A percentile compares a stretch with the other conserved stretches of the same genome.
Conservation (phyloP, 2,888 invertebrate genomes). For the Pegoplata infirma region DNA sequence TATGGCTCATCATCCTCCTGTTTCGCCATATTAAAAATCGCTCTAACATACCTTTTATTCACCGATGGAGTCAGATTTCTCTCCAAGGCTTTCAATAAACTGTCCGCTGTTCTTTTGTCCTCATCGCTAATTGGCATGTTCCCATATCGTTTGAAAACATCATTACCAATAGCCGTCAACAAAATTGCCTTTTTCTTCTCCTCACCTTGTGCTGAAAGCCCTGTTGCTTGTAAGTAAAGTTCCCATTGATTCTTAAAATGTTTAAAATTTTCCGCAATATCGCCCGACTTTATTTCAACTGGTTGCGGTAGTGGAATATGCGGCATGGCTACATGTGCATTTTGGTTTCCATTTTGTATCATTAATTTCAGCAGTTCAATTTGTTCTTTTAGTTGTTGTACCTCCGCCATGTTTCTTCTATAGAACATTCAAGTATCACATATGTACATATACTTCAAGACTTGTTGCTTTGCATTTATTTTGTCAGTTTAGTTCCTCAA, state of each 20-base stretch:
- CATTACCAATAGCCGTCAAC: background rate
- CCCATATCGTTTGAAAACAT: background rate
- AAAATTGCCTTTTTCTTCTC: background rate
- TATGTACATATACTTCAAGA: too few species aligned
- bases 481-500: too few species aligned
- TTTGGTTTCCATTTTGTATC: background rate
- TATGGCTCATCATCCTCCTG: background rate
- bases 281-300: background rate
- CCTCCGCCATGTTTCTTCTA: background rate
- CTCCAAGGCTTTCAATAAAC: background rate
- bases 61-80: background rate
- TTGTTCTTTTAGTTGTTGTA: background rate
- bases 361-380: background rate
- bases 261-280: background rate
- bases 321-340: background rate
- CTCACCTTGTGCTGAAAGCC: background rate
- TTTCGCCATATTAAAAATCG: background rate
- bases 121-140: constrained; percentile 11
- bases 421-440: too few species aligned
- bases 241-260: constrained; percentile 1
- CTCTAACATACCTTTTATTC: background rate
- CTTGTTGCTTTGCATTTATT: too few species aligned
- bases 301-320: background rate
- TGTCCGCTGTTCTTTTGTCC: constrained; percentile 10
- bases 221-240: background rate